Conservation (phyloP, 2,113 vertebrate genomes). For the Toxotes jaculatrix region DNA sequence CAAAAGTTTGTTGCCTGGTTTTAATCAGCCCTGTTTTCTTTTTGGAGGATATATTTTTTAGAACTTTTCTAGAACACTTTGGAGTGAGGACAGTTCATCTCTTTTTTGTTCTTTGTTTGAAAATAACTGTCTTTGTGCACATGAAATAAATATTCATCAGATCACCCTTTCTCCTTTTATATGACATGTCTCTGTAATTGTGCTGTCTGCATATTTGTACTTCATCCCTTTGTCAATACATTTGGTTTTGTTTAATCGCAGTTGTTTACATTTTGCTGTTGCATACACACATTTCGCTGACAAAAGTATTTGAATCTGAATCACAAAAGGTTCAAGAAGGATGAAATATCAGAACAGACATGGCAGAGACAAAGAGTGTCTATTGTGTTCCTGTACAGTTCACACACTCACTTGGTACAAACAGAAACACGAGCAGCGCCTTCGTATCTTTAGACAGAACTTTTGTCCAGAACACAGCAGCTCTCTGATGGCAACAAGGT, state of each 20-base stretch:
- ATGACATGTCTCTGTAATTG: not conserved
- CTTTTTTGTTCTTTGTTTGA: not conserved
- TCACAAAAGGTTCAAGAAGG: not conserved
- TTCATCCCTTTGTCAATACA: not conserved
- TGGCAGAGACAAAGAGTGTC: not conserved
- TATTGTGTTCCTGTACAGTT: not conserved
- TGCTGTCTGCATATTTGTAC: not conserved
- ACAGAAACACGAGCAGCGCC: not conserved
- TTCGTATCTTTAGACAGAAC: constrained; percentile 7
- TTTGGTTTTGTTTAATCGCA: not conserved
- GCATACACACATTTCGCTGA: not conserved
- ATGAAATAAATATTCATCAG: not conserved
- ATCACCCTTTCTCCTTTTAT: not conserved
- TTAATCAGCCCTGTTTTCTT: not conserved
- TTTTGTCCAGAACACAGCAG: not conserved
- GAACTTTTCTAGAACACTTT: not conserved
- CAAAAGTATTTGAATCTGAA: not conserved
- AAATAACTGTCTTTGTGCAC: not conserved
- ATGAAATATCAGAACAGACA: not conserved
- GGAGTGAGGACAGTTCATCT: not conserved
- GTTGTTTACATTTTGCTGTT: not conserved
- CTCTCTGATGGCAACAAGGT: constrained; percentile 9
- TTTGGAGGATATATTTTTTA: not conserved
- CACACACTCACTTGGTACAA: not conserved
- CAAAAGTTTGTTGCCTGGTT: not conserved